Percentiles rank a stretch among this genome's conserved stretches.
Conservation (phyloP, 92 coral and sea anemone genomes). For the Heteractis magnifica region DNA sequence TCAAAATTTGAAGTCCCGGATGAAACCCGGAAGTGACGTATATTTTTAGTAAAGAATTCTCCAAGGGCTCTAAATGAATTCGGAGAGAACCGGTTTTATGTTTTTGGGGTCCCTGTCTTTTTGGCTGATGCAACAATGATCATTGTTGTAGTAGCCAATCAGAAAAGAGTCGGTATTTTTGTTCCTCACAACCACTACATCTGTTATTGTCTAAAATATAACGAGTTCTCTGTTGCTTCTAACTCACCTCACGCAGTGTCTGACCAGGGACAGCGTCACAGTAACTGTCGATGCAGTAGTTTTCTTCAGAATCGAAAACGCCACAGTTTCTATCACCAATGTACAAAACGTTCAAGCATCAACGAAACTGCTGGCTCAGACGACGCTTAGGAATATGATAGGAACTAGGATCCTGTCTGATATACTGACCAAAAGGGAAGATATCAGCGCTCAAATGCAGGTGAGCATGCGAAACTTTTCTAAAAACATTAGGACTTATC, state of each 20-base stretch:
- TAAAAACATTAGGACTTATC: no score
- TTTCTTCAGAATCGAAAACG: conserved; percentile 92
- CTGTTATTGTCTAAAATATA: no score
- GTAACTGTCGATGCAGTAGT: conserved; percentile 99
- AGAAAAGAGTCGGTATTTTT: no score
- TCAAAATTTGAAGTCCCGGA: no score
- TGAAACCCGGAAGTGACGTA: no score
- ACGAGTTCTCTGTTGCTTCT: background rate
- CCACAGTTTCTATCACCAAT: conserved; percentile 93
- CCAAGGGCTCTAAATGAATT: no score
- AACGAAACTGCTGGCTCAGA: conserved; percentile 93
- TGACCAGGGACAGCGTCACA: conserved; percentile 96
- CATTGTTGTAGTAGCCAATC: no score
- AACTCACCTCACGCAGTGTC: conserved; percentile 46
- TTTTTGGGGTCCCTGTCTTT: no score
- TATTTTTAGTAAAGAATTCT: no score
- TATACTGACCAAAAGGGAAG: conserved; percentile 82
- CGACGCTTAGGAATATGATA: conserved; percentile 95
- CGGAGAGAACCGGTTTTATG: no score
- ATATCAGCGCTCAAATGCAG: conserved; percentile 83
- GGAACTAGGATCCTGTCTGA: conserved; percentile 90
- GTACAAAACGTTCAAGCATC: conserved; percentile 85
- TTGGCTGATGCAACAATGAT: no score
- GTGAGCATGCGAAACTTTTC: conserved; percentile 20
- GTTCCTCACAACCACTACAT: no score